These are phyloP conservation scores for Luscinia megarhynchos DNA, from an alignment of 2,797 vertebrate genomes.

Conservation along the genomic window DNA sequence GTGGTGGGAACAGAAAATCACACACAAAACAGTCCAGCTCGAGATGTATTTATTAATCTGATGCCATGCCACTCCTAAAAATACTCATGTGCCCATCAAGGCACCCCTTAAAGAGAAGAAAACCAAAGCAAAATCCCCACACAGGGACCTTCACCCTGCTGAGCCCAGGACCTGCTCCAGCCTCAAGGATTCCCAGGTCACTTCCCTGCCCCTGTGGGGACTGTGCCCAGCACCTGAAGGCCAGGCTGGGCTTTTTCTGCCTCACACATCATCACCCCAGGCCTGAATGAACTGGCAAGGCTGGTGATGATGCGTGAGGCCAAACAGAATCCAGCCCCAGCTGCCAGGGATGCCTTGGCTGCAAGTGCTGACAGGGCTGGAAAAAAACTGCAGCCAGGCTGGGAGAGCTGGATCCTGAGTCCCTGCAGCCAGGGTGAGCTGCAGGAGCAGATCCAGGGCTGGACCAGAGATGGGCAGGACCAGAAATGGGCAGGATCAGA, in stretches of 20 bases:
- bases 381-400: background rate
- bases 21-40: background rate
- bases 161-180: background rate
- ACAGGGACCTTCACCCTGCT: fast-evolving
- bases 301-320: conserved; percentile 65
- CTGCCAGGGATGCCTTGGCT: conserved; percentile 64
- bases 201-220: background rate
- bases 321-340: conserved; percentile 52
- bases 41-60: background rate
- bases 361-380: conserved; percentile 55
- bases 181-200: background rate
- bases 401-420: background rate
- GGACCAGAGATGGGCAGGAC: fast-evolving
- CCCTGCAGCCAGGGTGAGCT: background rate
- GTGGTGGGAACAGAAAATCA: background rate
- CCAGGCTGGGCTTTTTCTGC: conserved; percentile 57
- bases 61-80: conserved; percentile 11
- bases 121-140: background rate
- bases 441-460: background rate
- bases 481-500: background rate
- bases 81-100: background rate
- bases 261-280: conserved; percentile 64
- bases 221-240: conserved; percentile 62
- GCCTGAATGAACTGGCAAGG: conserved; percentile 52
- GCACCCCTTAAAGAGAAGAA: background rate